A percentile compares a stretch with the other conserved stretches of the same genome.
These are phyloP conservation scores for Zophobas atratus DNA, from an alignment of 1,140 invertebrate genomes.

Conservation along the genomic window DNA sequence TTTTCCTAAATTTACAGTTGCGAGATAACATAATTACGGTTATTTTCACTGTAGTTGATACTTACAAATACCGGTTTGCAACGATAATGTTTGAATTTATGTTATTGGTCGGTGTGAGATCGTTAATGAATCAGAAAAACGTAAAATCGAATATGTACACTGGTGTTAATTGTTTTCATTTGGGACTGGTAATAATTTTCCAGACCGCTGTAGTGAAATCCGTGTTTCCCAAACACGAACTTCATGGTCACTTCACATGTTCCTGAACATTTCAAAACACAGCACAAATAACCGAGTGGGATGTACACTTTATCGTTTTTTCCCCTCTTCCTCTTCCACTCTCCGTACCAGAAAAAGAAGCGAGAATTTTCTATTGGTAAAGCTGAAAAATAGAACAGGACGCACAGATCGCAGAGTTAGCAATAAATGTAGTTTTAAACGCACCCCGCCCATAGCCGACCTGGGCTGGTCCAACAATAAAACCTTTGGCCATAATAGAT, in stretches of 20 bases:
- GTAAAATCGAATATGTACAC: background rate
- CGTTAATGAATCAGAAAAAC: no score
- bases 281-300: slow-evolving; percentile 36
- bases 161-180: slow-evolving; percentile 32
- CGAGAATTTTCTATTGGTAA: slow-evolving; percentile 30
- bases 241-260: slow-evolving; percentile 26
- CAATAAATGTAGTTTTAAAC: slow-evolving; percentile 57
- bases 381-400: slow-evolving; percentile 44
- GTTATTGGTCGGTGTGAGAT: no score
- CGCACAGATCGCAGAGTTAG: slow-evolving; percentile 46
- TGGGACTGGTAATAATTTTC: slow-evolving; percentile 21
- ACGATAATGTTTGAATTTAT: no score
- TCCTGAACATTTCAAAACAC: slow-evolving; percentile 38
- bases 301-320: slow-evolving; percentile 34
- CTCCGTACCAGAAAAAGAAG: background rate
- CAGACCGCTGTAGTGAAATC: slow-evolving; percentile 6
- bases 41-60: no score
- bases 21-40: no score
- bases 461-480: slow-evolving; percentile 55
- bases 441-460: slow-evolving; percentile 53
- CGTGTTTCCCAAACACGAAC: slow-evolving; percentile 29
- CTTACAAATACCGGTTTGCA: no score
- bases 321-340: slow-evolving; percentile 23
- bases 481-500: slow-evolving; percentile 57
- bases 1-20: no score